Evolutionary conservation across 2,888 invertebrate genomes (phyloP).

Genomic region (Cantharis nigra): DNA sequence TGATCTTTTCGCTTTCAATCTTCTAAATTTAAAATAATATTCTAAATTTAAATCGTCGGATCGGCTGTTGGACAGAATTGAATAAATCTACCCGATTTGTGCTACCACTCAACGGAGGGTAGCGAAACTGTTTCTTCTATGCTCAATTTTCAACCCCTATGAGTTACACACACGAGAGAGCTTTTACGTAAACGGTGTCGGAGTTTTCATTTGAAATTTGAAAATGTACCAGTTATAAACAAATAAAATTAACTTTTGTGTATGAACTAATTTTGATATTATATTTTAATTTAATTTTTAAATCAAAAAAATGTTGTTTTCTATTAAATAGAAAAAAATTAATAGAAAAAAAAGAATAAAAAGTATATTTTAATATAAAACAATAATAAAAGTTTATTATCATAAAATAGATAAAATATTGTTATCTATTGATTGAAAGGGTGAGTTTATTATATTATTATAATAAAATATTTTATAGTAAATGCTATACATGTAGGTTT

Average conservation of each 20-base stretch:
- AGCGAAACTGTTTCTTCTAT: constrained; percentile 39
- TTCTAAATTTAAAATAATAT: background rate
- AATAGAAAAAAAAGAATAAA: too few species aligned
- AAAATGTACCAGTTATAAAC: too few species aligned
- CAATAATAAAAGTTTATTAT: too few species aligned
- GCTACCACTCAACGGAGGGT: constrained; percentile 46
- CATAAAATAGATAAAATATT: background rate
- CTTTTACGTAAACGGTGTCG: background rate
- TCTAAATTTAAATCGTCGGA: background rate
- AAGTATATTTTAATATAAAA: background rate
- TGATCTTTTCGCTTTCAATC: background rate
- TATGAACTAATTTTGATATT: too few species aligned
- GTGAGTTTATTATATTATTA: background rate
- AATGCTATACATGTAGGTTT: background rate
- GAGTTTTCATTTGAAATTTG: background rate
- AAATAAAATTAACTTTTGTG: too few species aligned
- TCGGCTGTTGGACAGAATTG: background rate
- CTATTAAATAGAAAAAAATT: too few species aligned
- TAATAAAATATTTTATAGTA: too few species aligned
- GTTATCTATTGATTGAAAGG: background rate
- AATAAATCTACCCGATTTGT: constrained; percentile 40
- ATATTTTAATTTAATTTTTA: too few species aligned
- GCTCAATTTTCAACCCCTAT: constrained; percentile 12
- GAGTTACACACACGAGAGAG: background rate
- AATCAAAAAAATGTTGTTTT: too few species aligned